Evolutionary conservation across 2,113 vertebrate species (phyloP), one percentile per base, ranked within the genome.

Genomic region (Corapipo altera): DNA sequence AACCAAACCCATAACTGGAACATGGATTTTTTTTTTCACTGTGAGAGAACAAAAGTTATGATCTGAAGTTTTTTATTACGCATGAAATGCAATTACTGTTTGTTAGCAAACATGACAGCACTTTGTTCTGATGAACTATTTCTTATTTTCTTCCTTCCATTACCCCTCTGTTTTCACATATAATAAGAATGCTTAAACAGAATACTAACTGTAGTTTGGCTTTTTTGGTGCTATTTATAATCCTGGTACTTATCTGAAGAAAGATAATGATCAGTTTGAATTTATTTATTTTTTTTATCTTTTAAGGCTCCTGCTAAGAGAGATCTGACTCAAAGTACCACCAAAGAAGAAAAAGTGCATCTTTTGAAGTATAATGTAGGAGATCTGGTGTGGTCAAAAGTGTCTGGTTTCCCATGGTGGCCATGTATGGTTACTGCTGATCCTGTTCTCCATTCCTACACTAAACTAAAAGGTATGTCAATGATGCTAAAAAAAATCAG

Each of bases 331-430:
- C 82, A 96, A 48, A 82, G 52, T 54, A 39, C 88, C 8, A 1
- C 90, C 66, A 97, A 97, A 97, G 98, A 98, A 55, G 95, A 97
- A 30, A 97, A 94, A 82, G 96, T 97, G 30, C 95, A 96, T 28
- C 64, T 95, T 20, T 72, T 98, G 97, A 98, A 98, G 24, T 99
- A 99, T 54, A 98, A 95, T 7, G 95, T 98, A 23, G 99, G 99
- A 22, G 99, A 99, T 79, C 62, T 99, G 85, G 99, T 99, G 59
- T 99, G 99, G 99, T 98, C 99, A 44, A 99, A 99, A 95, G 99
- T 99, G 82, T 98, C 98, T 3, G 99, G 99, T 44, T 99, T 99
- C 96, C 99, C 99, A 2, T 99, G 99, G 99, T 99, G 99, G 99
- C 99, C 99, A 0, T 99, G 99, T 96, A 99, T 99, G 98, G 98